A percentile compares a stretch with the other conserved stretches of the same genome.
Conservation (phyloP, 2,888 invertebrate genomes). For the Anaspis maculata region DNA sequence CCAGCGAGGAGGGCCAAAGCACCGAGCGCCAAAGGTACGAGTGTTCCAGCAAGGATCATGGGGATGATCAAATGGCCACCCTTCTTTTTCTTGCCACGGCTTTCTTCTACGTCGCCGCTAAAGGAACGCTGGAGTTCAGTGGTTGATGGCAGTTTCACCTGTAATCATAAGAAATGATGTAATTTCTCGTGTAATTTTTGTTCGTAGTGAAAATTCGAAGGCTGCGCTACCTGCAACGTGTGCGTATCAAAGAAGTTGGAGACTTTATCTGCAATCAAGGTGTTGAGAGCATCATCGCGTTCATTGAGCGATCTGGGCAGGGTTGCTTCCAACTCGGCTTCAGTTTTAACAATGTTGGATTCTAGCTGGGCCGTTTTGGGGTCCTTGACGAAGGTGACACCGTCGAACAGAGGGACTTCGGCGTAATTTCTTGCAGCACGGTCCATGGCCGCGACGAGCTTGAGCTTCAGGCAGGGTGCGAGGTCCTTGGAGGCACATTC, state of each 20-base stretch:
- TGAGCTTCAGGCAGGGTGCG: conserved; percentile 69
- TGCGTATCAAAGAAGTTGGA: conserved; percentile 69
- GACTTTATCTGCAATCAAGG: conserved; percentile 66
- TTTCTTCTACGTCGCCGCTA: conserved; percentile 54
- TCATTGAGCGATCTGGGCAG: conserved; percentile 68
- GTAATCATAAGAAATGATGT: conserved; percentile 18
- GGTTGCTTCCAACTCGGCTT: conserved; percentile 60
- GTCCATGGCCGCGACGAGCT: conserved; percentile 68
- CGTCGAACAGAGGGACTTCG: conserved; percentile 61
- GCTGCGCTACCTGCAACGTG: conserved; percentile 68
- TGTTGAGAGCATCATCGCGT: conserved; percentile 61
- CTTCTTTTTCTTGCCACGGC: conserved; percentile 61
- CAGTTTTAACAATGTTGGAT: conserved; percentile 42
- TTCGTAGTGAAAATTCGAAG: no score
- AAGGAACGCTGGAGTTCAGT: conserved; percentile 56
- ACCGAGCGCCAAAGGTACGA: conserved; percentile 75
- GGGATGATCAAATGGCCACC: conserved; percentile 70
- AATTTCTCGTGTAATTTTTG: neutral
- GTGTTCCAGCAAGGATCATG: conserved; percentile 68
- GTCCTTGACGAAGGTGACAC: conserved; percentile 67
- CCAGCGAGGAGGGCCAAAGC: conserved; percentile 75
- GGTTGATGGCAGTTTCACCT: conserved; percentile 68
- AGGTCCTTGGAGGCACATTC: conserved; percentile 66
- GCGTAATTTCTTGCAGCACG: conserved; percentile 56
- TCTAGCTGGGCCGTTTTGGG: conserved; percentile 42